Evolutionary conservation across 1,140 invertebrate genomes (phyloP).

Genomic region (Musca domestica): DNA sequence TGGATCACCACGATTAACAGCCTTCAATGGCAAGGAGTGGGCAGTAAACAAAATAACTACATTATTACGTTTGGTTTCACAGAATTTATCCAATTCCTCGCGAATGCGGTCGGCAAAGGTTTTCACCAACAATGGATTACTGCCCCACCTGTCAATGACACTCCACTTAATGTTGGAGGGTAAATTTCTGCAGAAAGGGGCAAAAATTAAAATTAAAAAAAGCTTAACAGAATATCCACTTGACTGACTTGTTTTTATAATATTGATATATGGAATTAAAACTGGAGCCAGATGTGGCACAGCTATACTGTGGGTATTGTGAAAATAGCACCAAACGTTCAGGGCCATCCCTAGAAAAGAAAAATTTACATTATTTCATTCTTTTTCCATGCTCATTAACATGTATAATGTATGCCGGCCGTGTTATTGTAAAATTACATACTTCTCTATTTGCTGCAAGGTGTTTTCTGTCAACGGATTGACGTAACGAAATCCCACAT

Average conservation of each 20-base stretch:
- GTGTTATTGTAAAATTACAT: slow-evolving; percentile 16
- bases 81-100: slow-evolving; percentile 77
- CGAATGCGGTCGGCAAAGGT: slow-evolving; percentile 83
- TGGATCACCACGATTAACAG: slow-evolving; percentile 88
- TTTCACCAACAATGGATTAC: slow-evolving; percentile 77
- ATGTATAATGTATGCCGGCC: neutral
- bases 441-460: slow-evolving; percentile 73
- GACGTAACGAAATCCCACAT: slow-evolving; percentile 92
- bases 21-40: slow-evolving; percentile 90
- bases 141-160: slow-evolving; percentile 92
- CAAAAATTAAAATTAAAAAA: slow-evolving; percentile 18
- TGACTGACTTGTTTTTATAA: slow-evolving; percentile 62
- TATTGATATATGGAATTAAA: slow-evolving; percentile 86
- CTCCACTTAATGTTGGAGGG: slow-evolving; percentile 78
- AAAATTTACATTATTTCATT: neutral
- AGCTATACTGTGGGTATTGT: slow-evolving; percentile 97
- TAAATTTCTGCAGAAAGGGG: slow-evolving; percentile 54
- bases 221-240: no score
- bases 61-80: slow-evolving; percentile 69
- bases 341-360: slow-evolving; percentile 71
- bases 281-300: slow-evolving; percentile 94
- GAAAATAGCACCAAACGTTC: slow-evolving; percentile 86
- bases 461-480: slow-evolving; percentile 84
- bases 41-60: slow-evolving; percentile 93
- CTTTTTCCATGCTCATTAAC: slow-evolving; percentile 23